Evolutionary conservation across 2,888 invertebrate genomes (phyloP).

Genomic region (Noctua janthe): DNA sequence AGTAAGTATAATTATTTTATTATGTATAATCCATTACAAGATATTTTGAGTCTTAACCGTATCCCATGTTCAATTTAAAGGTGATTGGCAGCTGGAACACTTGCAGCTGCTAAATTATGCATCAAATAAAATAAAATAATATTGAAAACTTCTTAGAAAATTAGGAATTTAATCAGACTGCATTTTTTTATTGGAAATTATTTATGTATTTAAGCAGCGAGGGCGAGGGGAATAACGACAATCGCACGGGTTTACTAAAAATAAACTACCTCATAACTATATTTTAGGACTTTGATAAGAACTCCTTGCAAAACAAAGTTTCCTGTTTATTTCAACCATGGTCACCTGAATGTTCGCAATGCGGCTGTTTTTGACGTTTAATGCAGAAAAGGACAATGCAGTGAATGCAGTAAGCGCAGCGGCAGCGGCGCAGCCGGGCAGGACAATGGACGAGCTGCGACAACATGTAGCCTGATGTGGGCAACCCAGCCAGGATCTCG

Average conservation of each 20-base stretch:
- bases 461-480: not conserved
- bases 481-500: not conserved
- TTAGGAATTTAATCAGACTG: not conserved
- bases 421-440: not conserved
- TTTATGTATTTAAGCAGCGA: not conserved
- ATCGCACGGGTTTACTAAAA: not conserved
- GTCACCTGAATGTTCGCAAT: slow-evolving; percentile 54
- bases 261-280: not conserved
- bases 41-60: not conserved
- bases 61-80: not conserved
- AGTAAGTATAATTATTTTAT: not conserved
- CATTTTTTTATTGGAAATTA: not conserved
- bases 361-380: slow-evolving; percentile 51
- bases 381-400: slow-evolving; percentile 58
- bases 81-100: not conserved
- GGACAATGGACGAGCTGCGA: slow-evolving; percentile 33
- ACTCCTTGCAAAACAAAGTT: not conserved
- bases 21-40: not conserved
- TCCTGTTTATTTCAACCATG: slow-evolving; percentile 17
- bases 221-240: not conserved
- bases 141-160: not conserved
- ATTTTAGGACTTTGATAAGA: not conserved
- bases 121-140: not conserved
- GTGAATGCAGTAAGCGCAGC: slow-evolving; percentile 16
- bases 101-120: not conserved